These are phyloP conservation scores for Erythrocercus mccallii DNA, from an alignment of 2,113 vertebrate species.

Conservation along the genomic window DNA sequence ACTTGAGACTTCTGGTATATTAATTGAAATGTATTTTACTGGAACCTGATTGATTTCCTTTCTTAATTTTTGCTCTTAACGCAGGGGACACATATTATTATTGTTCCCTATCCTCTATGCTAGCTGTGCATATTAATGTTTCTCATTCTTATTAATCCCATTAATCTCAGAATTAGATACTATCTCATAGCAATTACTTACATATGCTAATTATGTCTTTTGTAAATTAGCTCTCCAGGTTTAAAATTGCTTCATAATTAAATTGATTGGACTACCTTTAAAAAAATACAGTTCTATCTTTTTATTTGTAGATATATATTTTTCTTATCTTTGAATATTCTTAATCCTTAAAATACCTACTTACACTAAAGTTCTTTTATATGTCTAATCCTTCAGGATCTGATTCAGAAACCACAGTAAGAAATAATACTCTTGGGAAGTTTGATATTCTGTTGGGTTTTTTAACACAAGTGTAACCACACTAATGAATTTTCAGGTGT, in stretches of 20 bases:
- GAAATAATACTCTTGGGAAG: not conserved
- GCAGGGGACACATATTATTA: not conserved
- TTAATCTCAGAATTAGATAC: slow-evolving; percentile 4
- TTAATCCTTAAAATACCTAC: not conserved
- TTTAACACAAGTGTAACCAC: not conserved
- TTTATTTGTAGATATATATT: not conserved
- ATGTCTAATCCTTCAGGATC: not conserved
- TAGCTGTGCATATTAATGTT: not conserved
- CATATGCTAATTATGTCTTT: not conserved
- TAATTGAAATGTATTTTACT: not conserved
- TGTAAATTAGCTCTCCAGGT: not conserved
- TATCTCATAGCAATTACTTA: slow-evolving; percentile 2
- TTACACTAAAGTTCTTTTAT: not conserved
- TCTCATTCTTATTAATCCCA: slow-evolving; percentile 16
- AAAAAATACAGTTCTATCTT: not conserved
- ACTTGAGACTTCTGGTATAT: not conserved
- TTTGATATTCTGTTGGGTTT: not conserved
- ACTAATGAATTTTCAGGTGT: not conserved
- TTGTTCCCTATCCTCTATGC: not conserved
- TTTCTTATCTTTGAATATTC: not conserved
- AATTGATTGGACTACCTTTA: not conserved
- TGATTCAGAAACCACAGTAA: not conserved
- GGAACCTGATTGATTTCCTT: not conserved
- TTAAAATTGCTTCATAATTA: not conserved
- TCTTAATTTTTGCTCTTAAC: not conserved